phyloP scores from a whole-genome alignment of 1,140 invertebrate genomes.

The Macrobrachium nipponense region DNA sequence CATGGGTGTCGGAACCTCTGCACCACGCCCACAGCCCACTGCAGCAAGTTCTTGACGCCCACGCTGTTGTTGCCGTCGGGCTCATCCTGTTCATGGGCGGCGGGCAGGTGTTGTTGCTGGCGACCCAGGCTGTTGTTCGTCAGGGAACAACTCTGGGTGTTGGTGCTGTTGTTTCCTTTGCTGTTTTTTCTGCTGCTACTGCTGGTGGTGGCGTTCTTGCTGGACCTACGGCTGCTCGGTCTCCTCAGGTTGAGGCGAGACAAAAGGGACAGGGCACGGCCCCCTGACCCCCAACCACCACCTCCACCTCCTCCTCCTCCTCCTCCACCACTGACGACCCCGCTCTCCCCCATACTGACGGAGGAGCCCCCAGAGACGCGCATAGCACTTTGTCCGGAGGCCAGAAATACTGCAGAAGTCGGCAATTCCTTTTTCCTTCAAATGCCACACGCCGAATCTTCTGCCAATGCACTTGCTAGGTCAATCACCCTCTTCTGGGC shows the following conservation, averaged over 20 bases:
- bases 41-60: conserved; percentile 47
- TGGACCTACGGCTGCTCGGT: conserved; percentile 38
- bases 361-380: not conserved
- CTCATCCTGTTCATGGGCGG: conserved; percentile 34
- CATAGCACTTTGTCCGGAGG: not conserved
- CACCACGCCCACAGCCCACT: conserved; percentile 49
- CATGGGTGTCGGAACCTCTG: conserved; percentile 45
- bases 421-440: not conserved
- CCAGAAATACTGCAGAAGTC: not conserved
- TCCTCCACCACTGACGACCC: not conserved
- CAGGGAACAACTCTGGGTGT: too few species aligned
- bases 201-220: conserved; percentile 40
- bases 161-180: not conserved
- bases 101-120: conserved; percentile 13
- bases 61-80: conserved; percentile 1
- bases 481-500: too few species aligned
- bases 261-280: conserved; percentile 38
- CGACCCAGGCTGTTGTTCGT: not conserved
- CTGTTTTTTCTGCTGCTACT: conserved; percentile 29
- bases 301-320: not conserved
- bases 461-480: too few species aligned
- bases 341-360: not conserved
- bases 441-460: too few species aligned
- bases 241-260: conserved; percentile 48
- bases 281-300: conserved; percentile 13